Conservation (phyloP, 2,888 invertebrate genomes). For the Cephonodes hylas region DNA sequence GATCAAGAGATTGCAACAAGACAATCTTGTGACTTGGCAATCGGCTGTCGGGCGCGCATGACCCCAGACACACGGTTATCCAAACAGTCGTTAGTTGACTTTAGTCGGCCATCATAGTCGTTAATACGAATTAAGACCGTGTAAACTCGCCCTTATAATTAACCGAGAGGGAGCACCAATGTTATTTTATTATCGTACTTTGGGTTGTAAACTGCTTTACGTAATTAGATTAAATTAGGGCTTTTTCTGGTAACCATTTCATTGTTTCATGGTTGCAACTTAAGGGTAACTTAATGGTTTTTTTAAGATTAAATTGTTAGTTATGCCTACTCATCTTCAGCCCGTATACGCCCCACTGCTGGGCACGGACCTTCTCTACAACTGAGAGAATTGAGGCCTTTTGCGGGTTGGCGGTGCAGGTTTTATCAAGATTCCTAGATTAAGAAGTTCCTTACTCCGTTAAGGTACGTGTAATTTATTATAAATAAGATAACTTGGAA, state of each 20-base stretch:
- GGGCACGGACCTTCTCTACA: background rate
- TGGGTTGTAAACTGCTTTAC: conserved; percentile 40
- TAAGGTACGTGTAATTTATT: too few species aligned
- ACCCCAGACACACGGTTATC: conserved; percentile 29
- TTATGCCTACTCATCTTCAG: too few species aligned
- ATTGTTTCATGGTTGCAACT: background rate
- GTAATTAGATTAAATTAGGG: conserved; percentile 45
- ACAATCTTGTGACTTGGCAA: background rate
- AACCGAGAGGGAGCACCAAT: conserved; percentile 41
- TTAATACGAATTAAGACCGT: conserved; percentile 42
- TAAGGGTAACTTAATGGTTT: too few species aligned
- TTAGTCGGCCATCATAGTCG: conserved; percentile 38
- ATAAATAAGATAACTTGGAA: too few species aligned
- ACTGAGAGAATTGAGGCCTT: too few species aligned
- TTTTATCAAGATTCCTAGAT: too few species aligned
- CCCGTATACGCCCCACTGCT: background rate
- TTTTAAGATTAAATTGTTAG: background rate
- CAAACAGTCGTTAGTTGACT: conserved; percentile 35
- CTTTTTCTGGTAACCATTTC: conserved; percentile 30
- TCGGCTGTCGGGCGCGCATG: background rate
- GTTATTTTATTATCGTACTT: conserved; percentile 54
- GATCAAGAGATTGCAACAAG: background rate
- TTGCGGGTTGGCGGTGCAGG: too few species aligned
- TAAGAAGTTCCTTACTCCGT: too few species aligned
- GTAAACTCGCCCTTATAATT: conserved; percentile 44